Percentiles rank a stretch among this genome's conserved stretches.
Evolutionary conservation across 2,113 vertebrate species (phyloP).

Genomic region (Leptobrachium ailaonicum): DNA sequence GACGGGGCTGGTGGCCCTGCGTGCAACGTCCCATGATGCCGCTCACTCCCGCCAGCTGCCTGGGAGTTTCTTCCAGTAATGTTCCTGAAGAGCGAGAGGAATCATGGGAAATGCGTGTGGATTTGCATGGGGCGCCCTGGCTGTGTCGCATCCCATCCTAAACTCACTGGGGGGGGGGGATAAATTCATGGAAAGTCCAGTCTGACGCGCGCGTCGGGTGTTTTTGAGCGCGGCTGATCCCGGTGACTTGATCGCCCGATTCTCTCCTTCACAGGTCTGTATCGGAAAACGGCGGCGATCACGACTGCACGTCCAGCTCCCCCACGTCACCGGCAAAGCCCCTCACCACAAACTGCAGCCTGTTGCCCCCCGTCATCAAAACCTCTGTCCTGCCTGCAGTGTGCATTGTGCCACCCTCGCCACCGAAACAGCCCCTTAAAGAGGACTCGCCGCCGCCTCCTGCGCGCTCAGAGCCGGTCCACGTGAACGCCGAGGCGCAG

Average conservation of each 20-base stretch:
- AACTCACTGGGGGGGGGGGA: too few relatives aligned
- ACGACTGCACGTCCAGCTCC: constrained; percentile 35
- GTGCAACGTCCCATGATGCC: too few relatives aligned
- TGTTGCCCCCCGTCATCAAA: background rate
- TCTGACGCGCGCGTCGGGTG: too few relatives aligned
- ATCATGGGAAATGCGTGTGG: too few relatives aligned
- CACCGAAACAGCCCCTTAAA: background rate
- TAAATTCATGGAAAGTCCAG: too few relatives aligned
- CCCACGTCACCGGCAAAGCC: background rate
- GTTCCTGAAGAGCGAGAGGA: too few relatives aligned
- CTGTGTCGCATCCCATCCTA: too few relatives aligned
- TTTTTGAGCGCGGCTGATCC: too few relatives aligned
- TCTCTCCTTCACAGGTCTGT: constrained; percentile 61
- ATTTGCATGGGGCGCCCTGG: too few relatives aligned
- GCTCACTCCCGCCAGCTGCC: too few relatives aligned
- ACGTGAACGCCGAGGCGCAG: background rate
- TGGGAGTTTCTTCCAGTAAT: too few relatives aligned
- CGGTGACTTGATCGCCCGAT: background rate
- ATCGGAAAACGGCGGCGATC: constrained; percentile 34
- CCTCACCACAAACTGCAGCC: constrained; percentile 40
- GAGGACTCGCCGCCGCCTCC: background rate
- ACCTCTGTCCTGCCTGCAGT: background rate
- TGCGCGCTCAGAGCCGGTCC: background rate
- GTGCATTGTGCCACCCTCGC: constrained; percentile 32
- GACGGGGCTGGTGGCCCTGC: too few relatives aligned